Base-by-base conservation (phyloP, 2,888 invertebrate species). In the Podabrus alpinus region DNA sequence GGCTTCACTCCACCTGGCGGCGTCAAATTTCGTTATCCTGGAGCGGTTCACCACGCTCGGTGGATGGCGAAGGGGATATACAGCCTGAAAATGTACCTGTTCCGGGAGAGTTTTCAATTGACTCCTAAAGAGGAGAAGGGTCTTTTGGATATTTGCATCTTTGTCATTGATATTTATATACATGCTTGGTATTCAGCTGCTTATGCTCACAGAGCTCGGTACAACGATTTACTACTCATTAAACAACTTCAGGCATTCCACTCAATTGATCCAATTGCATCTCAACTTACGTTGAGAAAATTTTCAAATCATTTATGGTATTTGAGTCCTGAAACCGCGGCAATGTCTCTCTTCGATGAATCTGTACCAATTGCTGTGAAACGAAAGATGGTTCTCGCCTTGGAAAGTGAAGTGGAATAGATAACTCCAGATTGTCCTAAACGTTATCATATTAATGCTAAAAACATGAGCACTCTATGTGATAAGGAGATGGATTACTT, bases 11-110 rank as follows among this genome's bases (percentile, higher is more conserved):
- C 9, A 7, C 3, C 2, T 2, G 15, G 71, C 75, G n/a, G 1
- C 2, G 17, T 13, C 1, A 16, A 9, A 66, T 17, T 17, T 4
- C n/a, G 10, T 9, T n/a, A 24, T 2, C 66, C 66, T 21, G 80
- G 77, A 59, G 81, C 78, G 3, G 73, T 80, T 78, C 82, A 83
- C 76, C 81, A 82, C 78, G 81, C 82, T 67, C 71, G 80, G 69
- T 82, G 81, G 81, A 81, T 83, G 81, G 77, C 80, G 59, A 83
- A 77, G 78, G 79, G 81, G 19, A 81, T 83, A 74, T 82, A 82
- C 75, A 71, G 75, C 9, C 66, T 82, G 21, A 82, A 78, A 73
- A 78, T 80, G 16, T 79, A 59, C 60, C 45, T 79, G 59, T 74
- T 80, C 72, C 74, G 74, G 15, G 60, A 70, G 24, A 73, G 79